phyloP scores from a whole-genome alignment of 2,113 vertebrate genomes.

The Ailuropoda melanoleuca region DNA sequence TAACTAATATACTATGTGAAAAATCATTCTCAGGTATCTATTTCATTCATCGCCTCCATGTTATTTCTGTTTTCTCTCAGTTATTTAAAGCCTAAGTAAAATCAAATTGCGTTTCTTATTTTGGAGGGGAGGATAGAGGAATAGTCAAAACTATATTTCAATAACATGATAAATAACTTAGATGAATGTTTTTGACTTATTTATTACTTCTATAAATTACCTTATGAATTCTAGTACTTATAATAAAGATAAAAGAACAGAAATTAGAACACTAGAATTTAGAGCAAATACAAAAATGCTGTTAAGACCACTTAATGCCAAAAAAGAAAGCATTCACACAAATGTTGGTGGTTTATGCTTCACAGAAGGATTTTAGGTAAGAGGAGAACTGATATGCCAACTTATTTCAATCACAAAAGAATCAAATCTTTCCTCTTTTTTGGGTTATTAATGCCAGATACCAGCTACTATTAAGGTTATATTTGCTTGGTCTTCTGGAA shows the following conservation, averaged over 20 bases:
- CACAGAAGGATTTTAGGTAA: neutral
- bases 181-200: neutral
- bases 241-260: neutral
- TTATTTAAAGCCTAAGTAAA: conserved; percentile 9
- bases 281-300: neutral
- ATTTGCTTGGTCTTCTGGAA: neutral
- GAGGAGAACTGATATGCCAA: neutral
- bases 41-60: neutral
- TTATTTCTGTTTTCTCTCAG: neutral
- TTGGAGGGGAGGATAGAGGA: neutral
- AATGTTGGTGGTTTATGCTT: neutral
- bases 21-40: neutral
- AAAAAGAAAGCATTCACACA: neutral
- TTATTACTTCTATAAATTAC: neutral
- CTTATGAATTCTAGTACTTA: neutral
- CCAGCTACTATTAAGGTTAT: neutral
- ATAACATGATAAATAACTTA: neutral
- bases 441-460: neutral
- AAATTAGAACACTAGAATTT: neutral
- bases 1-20: neutral
- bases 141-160: neutral
- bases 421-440: neutral
- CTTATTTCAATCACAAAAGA: conserved; percentile 1
- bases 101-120: neutral
- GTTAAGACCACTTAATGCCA: neutral